Base-by-base conservation (phyloP, 1,140 invertebrate genomes). In the Drosophila subobscura region DNA sequence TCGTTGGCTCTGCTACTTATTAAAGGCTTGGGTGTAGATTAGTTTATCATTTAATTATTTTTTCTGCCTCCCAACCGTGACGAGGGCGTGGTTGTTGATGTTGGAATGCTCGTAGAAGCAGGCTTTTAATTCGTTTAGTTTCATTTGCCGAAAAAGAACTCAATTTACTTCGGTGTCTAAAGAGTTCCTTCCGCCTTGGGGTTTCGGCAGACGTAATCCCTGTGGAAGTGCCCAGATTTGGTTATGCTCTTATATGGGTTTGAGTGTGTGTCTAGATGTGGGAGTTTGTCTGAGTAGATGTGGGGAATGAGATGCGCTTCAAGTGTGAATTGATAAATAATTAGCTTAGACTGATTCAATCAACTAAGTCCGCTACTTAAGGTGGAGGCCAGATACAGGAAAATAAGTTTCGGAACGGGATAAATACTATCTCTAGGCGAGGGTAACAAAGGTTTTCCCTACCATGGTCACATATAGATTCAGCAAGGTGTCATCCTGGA, bases 21-120 rank as follows among this genome's bases (percentile, higher is more conserved):
- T 81, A 68, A 68, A 68, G 78, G 67, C 78, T 68, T 60, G 67
- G 68, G 49, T 71, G 66, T 61, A 85, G 80, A 85, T 85, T 85
- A 85, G 80, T 85, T 85, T 85, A 71, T 85, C 80, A 85, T 85
- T 85, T 85, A 85, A 85, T 85, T 85, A 85, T 85, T 85, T 85
- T 84, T 83, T 83, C 65, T 51, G 58, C 66, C 56, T 71, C 54
- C 53, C 44, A 25, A 33, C 29, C 29, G 8, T 33, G 29, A 33
- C 25, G 29, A 27, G 44, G 54, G 55, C 41, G 53, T 55, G 42
- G 51, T 42, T 4, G 20, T 7, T 54, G 10, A 41, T 49, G 29
- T 5, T 52, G 58, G 12, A 10, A 22, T 49, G 1, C 25, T 27
- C 25, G 25, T 5, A 41, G 56, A 33, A 51, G 52, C 58, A 37